Evolutionary conservation across 1,140 invertebrate species (phyloP).

Genomic region (Samia ricini): DNA sequence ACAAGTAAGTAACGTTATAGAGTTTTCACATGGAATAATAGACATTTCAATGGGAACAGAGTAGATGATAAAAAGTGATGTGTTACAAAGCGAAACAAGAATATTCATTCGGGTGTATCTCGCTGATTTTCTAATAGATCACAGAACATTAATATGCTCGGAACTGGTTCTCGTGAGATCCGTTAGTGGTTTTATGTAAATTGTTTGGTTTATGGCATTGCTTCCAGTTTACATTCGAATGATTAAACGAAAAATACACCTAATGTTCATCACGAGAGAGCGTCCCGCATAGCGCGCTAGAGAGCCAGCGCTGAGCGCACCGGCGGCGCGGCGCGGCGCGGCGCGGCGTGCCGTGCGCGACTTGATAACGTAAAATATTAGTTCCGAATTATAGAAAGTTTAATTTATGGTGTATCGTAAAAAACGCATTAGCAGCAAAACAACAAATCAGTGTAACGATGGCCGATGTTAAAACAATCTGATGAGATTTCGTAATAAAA

Average conservation of each 20-base stretch:
- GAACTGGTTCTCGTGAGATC: slow-evolving; percentile 70
- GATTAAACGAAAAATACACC: slow-evolving; percentile 39
- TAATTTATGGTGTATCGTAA: slow-evolving; percentile 33
- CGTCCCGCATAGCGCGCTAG: not conserved
- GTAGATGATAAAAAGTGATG: slow-evolving; percentile 64
- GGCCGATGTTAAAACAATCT: slow-evolving; percentile 1
- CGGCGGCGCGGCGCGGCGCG: not conserved
- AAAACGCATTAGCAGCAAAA: slow-evolving; percentile 20
- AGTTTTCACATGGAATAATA: slow-evolving; percentile 16
- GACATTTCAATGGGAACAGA: slow-evolving; percentile 53
- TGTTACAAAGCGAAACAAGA: slow-evolving; percentile 45
- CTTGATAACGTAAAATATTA: slow-evolving; percentile 32
- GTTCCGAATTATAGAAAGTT: slow-evolving; percentile 40
- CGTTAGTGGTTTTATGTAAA: slow-evolving; percentile 75
- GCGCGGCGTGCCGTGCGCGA: not conserved
- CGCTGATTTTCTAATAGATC: slow-evolving; percentile 76
- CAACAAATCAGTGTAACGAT: slow-evolving; percentile 13
- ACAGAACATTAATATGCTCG: slow-evolving; percentile 64
- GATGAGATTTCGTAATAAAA: not conserved
- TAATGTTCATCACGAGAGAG: slow-evolving; percentile 4
- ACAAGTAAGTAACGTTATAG: slow-evolving; percentile 1
- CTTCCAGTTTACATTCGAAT: slow-evolving; percentile 66
- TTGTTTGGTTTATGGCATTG: slow-evolving; percentile 63
- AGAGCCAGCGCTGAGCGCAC: too few relatives aligned
- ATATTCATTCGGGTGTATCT: slow-evolving; percentile 40